These are phyloP conservation scores for Vanessa cardui DNA, from an alignment of 2,888 invertebrate genomes.

Conservation along the genomic window DNA sequence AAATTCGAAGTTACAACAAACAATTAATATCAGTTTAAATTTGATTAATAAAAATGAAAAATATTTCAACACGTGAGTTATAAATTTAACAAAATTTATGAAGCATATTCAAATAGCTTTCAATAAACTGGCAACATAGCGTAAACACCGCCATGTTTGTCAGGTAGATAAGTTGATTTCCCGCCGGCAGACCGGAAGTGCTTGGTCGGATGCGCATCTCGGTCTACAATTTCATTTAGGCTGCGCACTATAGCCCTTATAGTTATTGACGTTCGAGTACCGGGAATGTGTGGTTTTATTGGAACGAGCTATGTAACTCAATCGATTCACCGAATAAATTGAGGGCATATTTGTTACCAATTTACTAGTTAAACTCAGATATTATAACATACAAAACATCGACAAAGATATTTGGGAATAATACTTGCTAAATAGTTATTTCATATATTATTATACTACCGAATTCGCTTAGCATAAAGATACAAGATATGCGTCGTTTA, in stretches of 20 bases:
- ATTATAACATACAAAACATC: too few relatives aligned
- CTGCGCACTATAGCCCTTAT: slow-evolving; percentile 1
- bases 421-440: too few relatives aligned
- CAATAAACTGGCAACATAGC: background rate
- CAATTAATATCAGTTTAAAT: too few relatives aligned
- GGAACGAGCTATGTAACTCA: background rate
- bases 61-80: background rate
- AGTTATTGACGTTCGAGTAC: background rate
- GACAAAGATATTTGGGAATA: too few relatives aligned
- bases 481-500: too few relatives aligned
- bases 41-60: background rate
- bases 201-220: slow-evolving; percentile 46
- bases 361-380: too few relatives aligned
- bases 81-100: background rate
- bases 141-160: slow-evolving; percentile 25
- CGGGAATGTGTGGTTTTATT: slow-evolving; percentile 6
- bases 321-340: slow-evolving; percentile 8
- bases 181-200: slow-evolving; percentile 51
- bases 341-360: background rate
- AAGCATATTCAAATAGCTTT: background rate
- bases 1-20: too few relatives aligned
- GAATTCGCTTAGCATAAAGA: too few relatives aligned
- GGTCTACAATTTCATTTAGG: slow-evolving; percentile 33
- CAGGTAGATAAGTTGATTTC: slow-evolving; percentile 52
- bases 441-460: too few relatives aligned